Conservation (phyloP, 1,140 invertebrate species). For the Littorina saxatilis region DNA sequence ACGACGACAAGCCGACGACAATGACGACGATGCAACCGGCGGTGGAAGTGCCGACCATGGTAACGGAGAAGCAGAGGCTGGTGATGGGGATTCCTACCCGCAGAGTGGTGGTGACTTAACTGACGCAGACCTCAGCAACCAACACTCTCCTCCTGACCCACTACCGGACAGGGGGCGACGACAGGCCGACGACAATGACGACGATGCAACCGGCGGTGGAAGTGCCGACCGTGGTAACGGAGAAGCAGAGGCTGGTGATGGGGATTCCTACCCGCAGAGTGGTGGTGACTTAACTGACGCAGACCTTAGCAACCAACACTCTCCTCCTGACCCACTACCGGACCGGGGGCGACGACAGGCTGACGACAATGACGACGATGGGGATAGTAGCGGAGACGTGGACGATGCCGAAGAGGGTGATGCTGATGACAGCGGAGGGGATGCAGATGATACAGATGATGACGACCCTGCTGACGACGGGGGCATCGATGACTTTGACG, state of each 20-base stretch:
- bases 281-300: background rate
- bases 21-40: background rate
- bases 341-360: background rate
- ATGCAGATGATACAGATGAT: background rate
- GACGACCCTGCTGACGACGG: background rate
- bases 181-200: background rate
- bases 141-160: no score
- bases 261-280: background rate
- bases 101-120: background rate
- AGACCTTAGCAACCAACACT: background rate
- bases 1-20: background rate
- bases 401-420: background rate
- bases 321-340: background rate
- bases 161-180: background rate
- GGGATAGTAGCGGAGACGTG: background rate
- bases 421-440: background rate
- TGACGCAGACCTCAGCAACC: no score
- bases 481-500: background rate
- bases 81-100: no score
- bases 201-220: background rate
- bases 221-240: background rate
- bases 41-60: background rate
- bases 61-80: background rate
- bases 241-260: background rate
- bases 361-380: conserved; percentile 5